Evolutionary conservation across 1,140 invertebrate genomes (phyloP).

Genomic region (Manduca sexta): DNA sequence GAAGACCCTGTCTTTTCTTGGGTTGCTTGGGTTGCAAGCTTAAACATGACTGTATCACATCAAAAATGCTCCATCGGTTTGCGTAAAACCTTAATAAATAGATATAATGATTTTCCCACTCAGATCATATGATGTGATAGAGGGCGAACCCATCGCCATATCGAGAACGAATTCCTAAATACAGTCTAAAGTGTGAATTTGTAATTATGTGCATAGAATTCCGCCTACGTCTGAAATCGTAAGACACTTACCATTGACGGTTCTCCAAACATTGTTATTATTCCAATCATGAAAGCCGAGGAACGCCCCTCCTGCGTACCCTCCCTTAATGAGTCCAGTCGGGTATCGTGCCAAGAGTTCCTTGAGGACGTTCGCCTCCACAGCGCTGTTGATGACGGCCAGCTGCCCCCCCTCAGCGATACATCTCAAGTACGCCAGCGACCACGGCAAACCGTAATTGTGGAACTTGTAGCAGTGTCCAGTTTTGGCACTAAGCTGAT

Average conservation of each 20-base stretch:
- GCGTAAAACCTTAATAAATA: too few species aligned
- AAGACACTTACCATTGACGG: constrained; percentile 32
- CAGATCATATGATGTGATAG: too few species aligned
- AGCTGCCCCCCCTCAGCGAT: constrained; percentile 37
- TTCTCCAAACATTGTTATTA: constrained; percentile 32
- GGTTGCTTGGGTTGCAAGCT: too few species aligned
- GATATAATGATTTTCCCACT: too few species aligned
- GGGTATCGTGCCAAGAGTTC: constrained; percentile 9
- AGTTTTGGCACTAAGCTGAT: constrained; percentile 10
- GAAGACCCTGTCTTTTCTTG: too few species aligned
- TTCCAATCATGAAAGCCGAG: constrained; percentile 44
- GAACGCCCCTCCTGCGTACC: constrained; percentile 31
- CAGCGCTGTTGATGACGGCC: constrained; percentile 37
- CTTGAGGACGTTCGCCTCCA: constrained; percentile 18
- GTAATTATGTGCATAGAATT: too few species aligned
- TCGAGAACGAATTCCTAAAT: too few species aligned
- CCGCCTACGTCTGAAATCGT: too few species aligned
- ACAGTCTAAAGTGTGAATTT: too few species aligned
- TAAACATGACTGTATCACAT: too few species aligned
- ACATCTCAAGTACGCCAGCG: constrained; percentile 27
- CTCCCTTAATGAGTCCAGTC: constrained; percentile 19
- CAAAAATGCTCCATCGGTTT: too few species aligned
- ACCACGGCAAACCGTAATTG: constrained; percentile 17
- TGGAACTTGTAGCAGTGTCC: constrained; percentile 43
- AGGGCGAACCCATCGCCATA: too few species aligned